Evolutionary conservation across 1,140 invertebrate species (phyloP).

Genomic region (Protaetia brevitarsis): DNA sequence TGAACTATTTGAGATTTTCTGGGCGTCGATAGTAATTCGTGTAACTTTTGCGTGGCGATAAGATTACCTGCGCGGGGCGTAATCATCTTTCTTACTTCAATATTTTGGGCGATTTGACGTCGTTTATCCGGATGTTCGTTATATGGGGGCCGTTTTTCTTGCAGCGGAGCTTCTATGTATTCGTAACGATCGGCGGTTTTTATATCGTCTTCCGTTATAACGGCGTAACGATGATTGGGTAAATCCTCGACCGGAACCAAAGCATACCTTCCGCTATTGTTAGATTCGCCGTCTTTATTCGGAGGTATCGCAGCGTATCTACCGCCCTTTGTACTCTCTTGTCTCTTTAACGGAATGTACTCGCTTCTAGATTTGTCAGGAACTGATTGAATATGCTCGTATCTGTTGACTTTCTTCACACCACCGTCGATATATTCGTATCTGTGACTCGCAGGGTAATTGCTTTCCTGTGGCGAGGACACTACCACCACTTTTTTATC

Average conservation of each 20-base stretch:
- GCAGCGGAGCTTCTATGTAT: conserved; percentile 27
- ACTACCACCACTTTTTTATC: conserved; percentile 45
- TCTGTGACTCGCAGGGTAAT: neutral
- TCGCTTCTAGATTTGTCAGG: conserved; percentile 48
- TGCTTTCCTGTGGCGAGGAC: conserved; percentile 22
- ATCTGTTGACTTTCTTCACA: conserved; percentile 22
- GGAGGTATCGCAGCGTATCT: conserved; percentile 43
- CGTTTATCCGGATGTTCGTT: neutral
- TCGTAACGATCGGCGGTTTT: conserved; percentile 31
- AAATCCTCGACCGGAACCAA: conserved; percentile 44
- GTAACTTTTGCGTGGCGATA: conserved; percentile 68
- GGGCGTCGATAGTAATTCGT: conserved; percentile 69
- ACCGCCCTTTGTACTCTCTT: conserved; percentile 19
- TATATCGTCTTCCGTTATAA: conserved; percentile 31
- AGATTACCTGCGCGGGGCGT: conserved; percentile 49
- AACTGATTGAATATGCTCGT: conserved; percentile 30
- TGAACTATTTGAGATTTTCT: conserved; percentile 53
- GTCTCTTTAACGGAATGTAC: conserved; percentile 50
- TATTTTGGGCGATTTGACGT: conserved; percentile 28
- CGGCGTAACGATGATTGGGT: conserved; percentile 23
- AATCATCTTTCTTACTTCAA: conserved; percentile 33
- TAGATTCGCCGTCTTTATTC: conserved; percentile 22
- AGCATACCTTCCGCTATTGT: conserved; percentile 47
- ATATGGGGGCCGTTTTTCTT: conserved; percentile 12
- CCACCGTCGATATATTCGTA: conserved; percentile 16